Conservation (phyloP, 2,113 vertebrate genomes). For the Proteles cristata region DNA sequence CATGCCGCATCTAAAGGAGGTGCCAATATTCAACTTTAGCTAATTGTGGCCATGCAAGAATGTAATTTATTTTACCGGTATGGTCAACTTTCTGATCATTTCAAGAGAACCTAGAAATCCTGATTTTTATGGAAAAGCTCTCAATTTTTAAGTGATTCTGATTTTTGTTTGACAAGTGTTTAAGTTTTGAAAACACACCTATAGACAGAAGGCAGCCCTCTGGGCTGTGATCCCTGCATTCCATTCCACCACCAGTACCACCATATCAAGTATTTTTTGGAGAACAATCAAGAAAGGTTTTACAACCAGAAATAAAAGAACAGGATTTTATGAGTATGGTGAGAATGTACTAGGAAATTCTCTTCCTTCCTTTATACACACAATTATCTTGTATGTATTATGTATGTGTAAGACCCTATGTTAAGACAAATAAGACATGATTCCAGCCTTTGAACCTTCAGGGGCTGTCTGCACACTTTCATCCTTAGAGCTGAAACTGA, state of each 20-base stretch:
- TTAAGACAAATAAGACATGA: background rate
- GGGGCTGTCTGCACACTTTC: background rate
- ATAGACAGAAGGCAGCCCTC: background rate
- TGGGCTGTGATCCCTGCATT: background rate
- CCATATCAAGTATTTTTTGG: background rate
- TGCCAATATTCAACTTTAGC: background rate
- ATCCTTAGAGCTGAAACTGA: background rate
- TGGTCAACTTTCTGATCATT: background rate
- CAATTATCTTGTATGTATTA: background rate
- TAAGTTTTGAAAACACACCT: background rate
- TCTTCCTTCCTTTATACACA: background rate
- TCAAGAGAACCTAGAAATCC: background rate
- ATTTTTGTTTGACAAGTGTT: background rate
- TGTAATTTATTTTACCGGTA: background rate
- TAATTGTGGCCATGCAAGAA: background rate
- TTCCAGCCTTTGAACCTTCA: background rate
- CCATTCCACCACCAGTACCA: background rate
- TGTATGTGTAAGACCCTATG: background rate
- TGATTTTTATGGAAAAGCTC: background rate
- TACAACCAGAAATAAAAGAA: background rate
- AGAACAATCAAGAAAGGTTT: slow-evolving; percentile 4
- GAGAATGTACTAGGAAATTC: background rate
- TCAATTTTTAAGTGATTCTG: background rate
- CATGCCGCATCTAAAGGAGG: background rate
- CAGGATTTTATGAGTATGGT: background rate